A percentile compares a stretch with the other conserved stretches of the same genome.
phyloP scores from a whole-genome alignment of 2,797 vertebrate species.

The Phylloscopus collybita region DNA sequence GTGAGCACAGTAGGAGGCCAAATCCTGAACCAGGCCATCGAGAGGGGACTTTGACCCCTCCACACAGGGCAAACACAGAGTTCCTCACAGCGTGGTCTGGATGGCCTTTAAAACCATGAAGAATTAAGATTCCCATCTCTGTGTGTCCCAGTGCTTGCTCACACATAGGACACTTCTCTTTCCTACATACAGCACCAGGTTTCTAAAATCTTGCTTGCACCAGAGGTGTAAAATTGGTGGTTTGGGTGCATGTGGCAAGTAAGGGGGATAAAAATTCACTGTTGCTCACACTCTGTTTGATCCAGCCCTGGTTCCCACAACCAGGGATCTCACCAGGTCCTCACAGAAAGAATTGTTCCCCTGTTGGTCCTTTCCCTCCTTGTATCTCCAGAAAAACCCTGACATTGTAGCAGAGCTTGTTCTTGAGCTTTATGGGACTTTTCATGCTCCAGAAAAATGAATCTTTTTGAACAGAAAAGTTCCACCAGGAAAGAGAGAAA shows the following conservation, averaged over 20 bases:
- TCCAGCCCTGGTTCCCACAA: neutral
- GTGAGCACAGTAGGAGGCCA: neutral
- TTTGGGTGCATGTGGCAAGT: neutral
- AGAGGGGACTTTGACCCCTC: neutral
- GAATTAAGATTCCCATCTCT: neutral
- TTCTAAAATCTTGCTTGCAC: neutral
- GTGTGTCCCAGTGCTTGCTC: neutral
- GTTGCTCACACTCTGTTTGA: accelerated
- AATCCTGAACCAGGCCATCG: neutral
- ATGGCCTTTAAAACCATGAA: neutral
- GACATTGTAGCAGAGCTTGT: neutral
- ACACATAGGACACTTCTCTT: neutral
- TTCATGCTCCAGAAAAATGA: accelerated
- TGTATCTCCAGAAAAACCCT: neutral
- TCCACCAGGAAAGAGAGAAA: neutral
- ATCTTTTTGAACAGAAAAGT: neutral
- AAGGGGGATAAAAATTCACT: neutral
- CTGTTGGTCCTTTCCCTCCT: neutral
- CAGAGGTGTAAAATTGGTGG: neutral
- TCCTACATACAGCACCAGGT: neutral
- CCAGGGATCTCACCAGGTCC: neutral
- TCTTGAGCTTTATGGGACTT: neutral
- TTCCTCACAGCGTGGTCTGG: neutral
- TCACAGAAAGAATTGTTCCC: neutral
- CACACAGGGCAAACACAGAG: neutral